These are phyloP conservation scores for Tachycineta bicolor DNA, from an alignment of 2,113 vertebrate genomes.

Conservation along the genomic window DNA sequence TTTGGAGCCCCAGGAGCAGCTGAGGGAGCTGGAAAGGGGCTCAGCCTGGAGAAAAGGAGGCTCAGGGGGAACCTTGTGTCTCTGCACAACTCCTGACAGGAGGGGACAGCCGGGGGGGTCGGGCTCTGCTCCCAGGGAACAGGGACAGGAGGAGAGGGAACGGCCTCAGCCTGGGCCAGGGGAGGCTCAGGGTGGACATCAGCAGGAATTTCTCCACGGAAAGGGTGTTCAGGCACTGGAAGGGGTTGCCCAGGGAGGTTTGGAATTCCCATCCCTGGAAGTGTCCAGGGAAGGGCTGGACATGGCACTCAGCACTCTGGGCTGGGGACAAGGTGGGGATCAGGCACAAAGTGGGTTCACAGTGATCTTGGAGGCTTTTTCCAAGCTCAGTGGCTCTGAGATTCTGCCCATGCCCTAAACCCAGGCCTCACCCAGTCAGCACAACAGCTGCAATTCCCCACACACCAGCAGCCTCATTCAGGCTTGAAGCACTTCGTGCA, in stretches of 20 bases:
- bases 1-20: fast-evolving
- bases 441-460: background rate
- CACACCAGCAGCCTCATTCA: fast-evolving
- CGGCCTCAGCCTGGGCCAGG: background rate
- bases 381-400: background rate
- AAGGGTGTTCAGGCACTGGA: fast-evolving
- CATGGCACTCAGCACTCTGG: fast-evolving
- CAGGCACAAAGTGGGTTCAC: fast-evolving
- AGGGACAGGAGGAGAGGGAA: background rate
- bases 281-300: background rate
- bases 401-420: background rate
- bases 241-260: background rate
- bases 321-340: background rate
- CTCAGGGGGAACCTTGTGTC: background rate
- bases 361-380: too few species aligned
- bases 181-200: fast-evolving
- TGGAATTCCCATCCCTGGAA: background rate
- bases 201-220: background rate
- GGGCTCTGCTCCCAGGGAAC: background rate
- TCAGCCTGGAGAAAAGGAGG: background rate
- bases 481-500: background rate
- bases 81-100: background rate
- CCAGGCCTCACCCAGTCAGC: background rate
- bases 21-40: background rate
- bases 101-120: background rate